phyloP scores from a whole-genome alignment of 2,113 vertebrate species.

The Rhipidura dahli region DNA sequence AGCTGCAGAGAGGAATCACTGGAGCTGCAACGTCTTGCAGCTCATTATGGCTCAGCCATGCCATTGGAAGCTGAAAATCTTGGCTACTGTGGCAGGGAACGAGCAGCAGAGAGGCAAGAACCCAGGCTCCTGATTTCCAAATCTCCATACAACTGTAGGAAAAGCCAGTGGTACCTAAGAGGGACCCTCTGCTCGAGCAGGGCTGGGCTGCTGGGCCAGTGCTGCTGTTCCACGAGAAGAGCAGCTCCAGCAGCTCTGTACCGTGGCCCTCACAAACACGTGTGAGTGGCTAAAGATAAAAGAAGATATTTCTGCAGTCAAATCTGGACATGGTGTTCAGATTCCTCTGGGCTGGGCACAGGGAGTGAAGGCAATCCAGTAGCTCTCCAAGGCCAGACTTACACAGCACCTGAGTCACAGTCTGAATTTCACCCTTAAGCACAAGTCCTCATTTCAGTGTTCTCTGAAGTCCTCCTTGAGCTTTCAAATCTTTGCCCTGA shows the following conservation, averaged over 20 bases:
- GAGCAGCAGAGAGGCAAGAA: not conserved
- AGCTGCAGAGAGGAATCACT: not conserved
- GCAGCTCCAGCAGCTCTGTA: not conserved
- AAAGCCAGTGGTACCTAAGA: not conserved
- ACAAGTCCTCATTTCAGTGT: not conserved
- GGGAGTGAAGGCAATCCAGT: not conserved
- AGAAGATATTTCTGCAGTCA: not conserved
- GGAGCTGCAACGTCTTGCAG: not conserved
- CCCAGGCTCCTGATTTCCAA: not conserved
- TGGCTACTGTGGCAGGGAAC: not conserved
- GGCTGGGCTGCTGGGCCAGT: not conserved
- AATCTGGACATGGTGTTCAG: not conserved
- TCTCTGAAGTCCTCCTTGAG: not conserved
- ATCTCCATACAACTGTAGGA: not conserved
- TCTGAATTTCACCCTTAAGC: not conserved
- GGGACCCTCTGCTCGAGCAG: not conserved
- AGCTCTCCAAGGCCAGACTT: not conserved
- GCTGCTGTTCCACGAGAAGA: not conserved
- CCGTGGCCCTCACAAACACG: not conserved
- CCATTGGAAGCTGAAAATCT: not conserved
- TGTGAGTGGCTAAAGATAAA: not conserved
- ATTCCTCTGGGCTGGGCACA: not conserved
- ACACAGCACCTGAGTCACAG: not conserved
- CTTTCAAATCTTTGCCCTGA: not conserved
- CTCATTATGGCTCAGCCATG: fast-evolving